A percentile compares a stretch with the other conserved stretches of the same genome.
Conservation (phyloP, 2,797 vertebrate species). For the Enteromius unitaeniatus region DNA sequence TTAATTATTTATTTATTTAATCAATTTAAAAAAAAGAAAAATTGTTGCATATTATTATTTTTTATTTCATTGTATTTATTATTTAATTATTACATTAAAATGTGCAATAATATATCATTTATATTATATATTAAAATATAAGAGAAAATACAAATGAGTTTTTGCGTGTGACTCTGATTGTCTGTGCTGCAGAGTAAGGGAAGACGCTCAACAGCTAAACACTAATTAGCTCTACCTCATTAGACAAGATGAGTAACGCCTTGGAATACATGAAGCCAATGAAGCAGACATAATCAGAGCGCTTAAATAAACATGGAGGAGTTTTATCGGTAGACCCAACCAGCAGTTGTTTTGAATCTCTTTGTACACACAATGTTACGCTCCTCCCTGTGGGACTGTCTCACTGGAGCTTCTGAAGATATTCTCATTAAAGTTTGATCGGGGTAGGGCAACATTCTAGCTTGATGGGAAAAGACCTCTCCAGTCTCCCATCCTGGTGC, state of each 20-base stretch:
- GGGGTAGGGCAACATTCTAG: not conserved
- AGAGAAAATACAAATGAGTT: not conserved
- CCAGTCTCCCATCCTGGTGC: not conserved
- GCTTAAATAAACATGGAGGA: conserved; percentile 27
- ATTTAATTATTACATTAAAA: not conserved
- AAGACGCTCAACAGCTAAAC: conserved; percentile 12
- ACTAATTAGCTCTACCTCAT: conserved; percentile 33
- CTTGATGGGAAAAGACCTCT: conserved; percentile 14
- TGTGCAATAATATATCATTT: not conserved
- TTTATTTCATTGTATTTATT: too few species aligned
- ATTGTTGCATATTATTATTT: not conserved
- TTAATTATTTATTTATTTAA: not conserved
- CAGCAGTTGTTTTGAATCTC: conserved; percentile 25
- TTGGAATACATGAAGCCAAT: conserved; percentile 20
- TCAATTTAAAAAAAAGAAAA: not conserved
- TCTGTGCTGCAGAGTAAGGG: conserved; percentile 12
- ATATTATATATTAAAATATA: not conserved
- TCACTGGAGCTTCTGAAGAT: conserved; percentile 29
- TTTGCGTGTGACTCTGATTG: not conserved
- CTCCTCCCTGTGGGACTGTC: conserved; percentile 22
- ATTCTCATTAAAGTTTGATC: conserved; percentile 48
- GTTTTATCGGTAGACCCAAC: not conserved
- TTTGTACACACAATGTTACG: conserved; percentile 16
- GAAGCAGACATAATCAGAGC: conserved; percentile 28
- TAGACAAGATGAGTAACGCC: conserved; percentile 16